Evolutionary conservation across 2,888 invertebrate genomes (phyloP).

Genomic region (Chromoteleia sp.): DNA sequence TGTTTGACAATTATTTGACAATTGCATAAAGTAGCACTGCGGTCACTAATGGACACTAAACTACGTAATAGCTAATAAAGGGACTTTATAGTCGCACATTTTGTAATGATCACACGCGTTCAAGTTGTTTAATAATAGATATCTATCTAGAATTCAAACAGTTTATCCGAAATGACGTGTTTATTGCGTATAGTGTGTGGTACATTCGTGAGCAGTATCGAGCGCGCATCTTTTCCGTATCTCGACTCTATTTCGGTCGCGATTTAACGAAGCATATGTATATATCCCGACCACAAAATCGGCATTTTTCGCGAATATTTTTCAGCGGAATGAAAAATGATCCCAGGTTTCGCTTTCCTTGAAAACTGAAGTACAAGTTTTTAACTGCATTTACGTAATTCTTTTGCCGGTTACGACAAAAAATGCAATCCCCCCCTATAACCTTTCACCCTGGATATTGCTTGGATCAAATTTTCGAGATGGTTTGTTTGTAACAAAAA

Average conservation of each 20-base stretch:
- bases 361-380: no score
- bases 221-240: neutral
- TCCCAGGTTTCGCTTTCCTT: no score
- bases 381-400: no score
- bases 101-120: conserved; percentile 3
- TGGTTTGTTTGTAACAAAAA: no score
- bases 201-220: conserved; percentile 16
- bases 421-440: no score
- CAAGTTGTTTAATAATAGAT: conserved; percentile 26
- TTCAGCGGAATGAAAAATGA: no score
- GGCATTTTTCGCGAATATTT: no score
- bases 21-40: conserved; percentile 10
- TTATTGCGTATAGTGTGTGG: conserved; percentile 9
- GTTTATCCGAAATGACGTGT: conserved; percentile 10
- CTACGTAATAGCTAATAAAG: conserved; percentile 33
- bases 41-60: conserved; percentile 32
- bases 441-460: no score
- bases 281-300: no score
- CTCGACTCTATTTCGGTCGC: conserved; percentile 4
- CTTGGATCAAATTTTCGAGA: conserved; percentile 4
- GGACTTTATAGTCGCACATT: conserved; percentile 23
- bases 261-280: no score
- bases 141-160: conserved; percentile 11
- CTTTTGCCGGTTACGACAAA: no score
- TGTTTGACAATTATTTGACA: conserved; percentile 38